Percentiles rank a stretch among this genome's conserved stretches.
Conservation (phyloP, 2,888 invertebrate genomes). For the Drosophila suboccidentalis region DNA sequence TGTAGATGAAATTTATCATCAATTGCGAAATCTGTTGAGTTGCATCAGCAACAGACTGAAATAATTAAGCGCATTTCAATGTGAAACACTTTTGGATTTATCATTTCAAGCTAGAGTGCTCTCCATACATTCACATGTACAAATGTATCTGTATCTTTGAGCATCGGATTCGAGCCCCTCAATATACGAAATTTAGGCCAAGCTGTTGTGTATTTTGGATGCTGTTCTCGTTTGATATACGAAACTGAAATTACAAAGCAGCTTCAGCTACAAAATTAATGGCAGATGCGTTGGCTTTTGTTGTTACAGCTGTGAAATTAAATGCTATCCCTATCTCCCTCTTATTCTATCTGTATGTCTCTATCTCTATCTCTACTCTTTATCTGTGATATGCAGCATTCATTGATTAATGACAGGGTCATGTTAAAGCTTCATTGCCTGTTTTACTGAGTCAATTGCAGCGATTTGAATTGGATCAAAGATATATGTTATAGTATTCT, state of each 20-base stretch:
- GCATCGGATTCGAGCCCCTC: neutral
- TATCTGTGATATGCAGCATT: constrained; percentile 4
- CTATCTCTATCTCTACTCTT: neutral
- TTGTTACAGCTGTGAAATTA: constrained; percentile 27
- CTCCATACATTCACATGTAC: neutral
- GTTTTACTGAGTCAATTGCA: constrained; percentile 36
- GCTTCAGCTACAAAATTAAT: constrained; percentile 39
- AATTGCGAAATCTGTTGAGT: constrained; percentile 1
- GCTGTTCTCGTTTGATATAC: constrained; percentile 28
- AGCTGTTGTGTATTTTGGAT: constrained; percentile 43
- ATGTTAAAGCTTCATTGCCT: constrained; percentile 18
- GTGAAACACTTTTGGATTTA: constrained; percentile 22
- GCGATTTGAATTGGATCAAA: constrained; percentile 27
- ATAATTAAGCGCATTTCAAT: constrained; percentile 15
- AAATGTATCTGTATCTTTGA: neutral
- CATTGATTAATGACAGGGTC: constrained; percentile 47
- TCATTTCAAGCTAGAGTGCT: constrained; percentile 25
- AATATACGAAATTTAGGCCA: constrained; percentile 33
- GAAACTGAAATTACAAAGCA: constrained; percentile 38
- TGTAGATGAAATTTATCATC: neutral
- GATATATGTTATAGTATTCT: constrained; percentile 9
- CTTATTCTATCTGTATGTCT: constrained; percentile 2
- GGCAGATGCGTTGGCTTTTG: constrained; percentile 37
- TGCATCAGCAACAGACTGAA: constrained; percentile 5
- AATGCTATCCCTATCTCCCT: constrained; percentile 16